phyloP scores from a whole-genome alignment of 1,140 invertebrate species.

The Danaus plexippus region DNA sequence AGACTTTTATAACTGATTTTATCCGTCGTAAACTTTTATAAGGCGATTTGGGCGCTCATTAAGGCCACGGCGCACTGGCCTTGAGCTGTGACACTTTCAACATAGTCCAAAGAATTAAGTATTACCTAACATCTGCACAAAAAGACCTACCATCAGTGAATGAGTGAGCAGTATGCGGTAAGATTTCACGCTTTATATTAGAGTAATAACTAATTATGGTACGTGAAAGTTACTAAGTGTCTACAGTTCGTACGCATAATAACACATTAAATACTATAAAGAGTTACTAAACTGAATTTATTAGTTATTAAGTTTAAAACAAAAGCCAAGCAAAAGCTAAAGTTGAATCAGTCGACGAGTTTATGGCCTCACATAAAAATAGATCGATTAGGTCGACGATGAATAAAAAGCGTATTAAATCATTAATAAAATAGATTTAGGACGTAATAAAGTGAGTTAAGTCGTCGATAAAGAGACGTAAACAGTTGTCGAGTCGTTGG shows the following conservation, averaged over 20 bases:
- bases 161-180: too few species aligned
- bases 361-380: constrained; percentile 14
- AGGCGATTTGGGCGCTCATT: constrained; percentile 52
- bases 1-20: constrained; percentile 67
- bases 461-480: constrained; percentile 32
- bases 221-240: too few species aligned
- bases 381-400: constrained; percentile 20
- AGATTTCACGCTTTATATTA: too few species aligned
- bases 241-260: too few species aligned
- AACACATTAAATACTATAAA: too few species aligned
- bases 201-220: too few species aligned
- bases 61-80: constrained; percentile 24
- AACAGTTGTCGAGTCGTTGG: constrained; percentile 19
- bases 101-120: too few species aligned
- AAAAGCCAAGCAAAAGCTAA: too few species aligned
- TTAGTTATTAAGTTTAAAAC: constrained; percentile 5
- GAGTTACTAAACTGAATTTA: neutral
- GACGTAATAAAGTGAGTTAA: constrained; percentile 25
- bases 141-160: too few species aligned
- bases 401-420: constrained; percentile 21
- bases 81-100: too few species aligned
- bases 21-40: constrained; percentile 50
- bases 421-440: constrained; percentile 29
- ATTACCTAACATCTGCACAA: too few species aligned
- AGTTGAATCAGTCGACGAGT: neutral